phyloP scores from a whole-genome alignment of 1,140 invertebrate genomes.

The Homalodisca vitripennis region DNA sequence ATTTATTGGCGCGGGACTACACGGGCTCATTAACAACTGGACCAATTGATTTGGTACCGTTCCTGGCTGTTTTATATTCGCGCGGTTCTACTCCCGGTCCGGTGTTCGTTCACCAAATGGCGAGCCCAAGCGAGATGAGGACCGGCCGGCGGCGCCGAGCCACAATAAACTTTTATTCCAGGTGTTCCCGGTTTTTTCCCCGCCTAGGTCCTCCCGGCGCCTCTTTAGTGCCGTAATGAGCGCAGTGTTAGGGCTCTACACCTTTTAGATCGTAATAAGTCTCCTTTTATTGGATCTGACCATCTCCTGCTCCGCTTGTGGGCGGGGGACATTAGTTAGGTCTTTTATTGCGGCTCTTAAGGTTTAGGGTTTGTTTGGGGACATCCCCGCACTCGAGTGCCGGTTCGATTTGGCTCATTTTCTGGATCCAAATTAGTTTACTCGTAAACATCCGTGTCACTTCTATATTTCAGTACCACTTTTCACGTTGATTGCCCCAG shows the following conservation, averaged over 20 bases:
- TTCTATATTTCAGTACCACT: no score
- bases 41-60: constrained; percentile 15
- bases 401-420: no score
- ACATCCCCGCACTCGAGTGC: no score
- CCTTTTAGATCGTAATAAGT: constrained; percentile 27
- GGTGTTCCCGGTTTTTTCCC: neutral
- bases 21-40: constrained; percentile 19
- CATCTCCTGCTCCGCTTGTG: neutral
- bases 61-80: neutral
- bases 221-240: constrained; percentile 24
- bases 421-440: no score
- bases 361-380: no score
- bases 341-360: neutral
- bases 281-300: constrained; percentile 8
- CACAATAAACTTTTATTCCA: constrained; percentile 4
- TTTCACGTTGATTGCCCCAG: no score
- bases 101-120: no score
- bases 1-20: constrained; percentile 12
- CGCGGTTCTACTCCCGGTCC: neutral
- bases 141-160: neutral
- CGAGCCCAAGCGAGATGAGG: neutral
- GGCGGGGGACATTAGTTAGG: neutral
- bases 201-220: neutral
- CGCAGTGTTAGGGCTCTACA: constrained; percentile 6
- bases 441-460: no score